A percentile compares a stretch with the other conserved stretches of the same genome.
Evolutionary conservation across 1,140 invertebrate genomes (phyloP).

Genomic region (Drosophila sechellia): DNA sequence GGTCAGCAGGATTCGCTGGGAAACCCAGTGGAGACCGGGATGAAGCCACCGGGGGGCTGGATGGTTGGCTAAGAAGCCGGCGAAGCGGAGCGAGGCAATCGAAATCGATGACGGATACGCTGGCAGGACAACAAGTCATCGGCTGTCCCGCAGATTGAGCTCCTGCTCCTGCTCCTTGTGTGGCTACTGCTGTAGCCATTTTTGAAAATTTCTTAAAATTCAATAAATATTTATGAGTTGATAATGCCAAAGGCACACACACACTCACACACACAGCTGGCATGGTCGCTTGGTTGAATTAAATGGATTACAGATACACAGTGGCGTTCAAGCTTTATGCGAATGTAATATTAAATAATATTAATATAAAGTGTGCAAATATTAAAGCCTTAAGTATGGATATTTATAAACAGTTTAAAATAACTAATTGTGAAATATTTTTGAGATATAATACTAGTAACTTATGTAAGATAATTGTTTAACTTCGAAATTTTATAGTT

Average conservation of each 20-base stretch:
- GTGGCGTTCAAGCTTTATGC: background rate
- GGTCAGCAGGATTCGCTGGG: background rate
- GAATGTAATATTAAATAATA: background rate
- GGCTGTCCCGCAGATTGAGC: conserved; percentile 39
- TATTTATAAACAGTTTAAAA: too few relatives aligned
- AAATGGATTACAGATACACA: conserved; percentile 75
- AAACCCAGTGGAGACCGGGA: background rate
- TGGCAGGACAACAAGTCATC: conserved; percentile 49
- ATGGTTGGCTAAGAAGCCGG: conserved; percentile 18
- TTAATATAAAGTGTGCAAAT: too few relatives aligned
- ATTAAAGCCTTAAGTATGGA: background rate
- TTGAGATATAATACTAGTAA: too few relatives aligned
- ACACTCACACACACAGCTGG: conserved; percentile 47
- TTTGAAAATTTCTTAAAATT: conserved; percentile 83
- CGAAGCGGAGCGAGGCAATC: conserved; percentile 33
- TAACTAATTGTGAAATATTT: too few relatives aligned
- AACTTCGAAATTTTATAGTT: background rate
- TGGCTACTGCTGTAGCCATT: conserved; percentile 35
- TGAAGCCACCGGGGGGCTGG: background rate
- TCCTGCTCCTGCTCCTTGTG: conserved; percentile 8
- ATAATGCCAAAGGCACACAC: conserved; percentile 66
- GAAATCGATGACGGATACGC: conserved; percentile 57
- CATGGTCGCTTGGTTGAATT: conserved; percentile 73
- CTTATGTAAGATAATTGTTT: too few relatives aligned
- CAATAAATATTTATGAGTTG: conserved; percentile 84